Percentiles rank a stretch among this genome's conserved stretches.
Evolutionary conservation across 2,797 vertebrate genomes (phyloP).

Genomic region (Carcharodon carcharias): DNA sequence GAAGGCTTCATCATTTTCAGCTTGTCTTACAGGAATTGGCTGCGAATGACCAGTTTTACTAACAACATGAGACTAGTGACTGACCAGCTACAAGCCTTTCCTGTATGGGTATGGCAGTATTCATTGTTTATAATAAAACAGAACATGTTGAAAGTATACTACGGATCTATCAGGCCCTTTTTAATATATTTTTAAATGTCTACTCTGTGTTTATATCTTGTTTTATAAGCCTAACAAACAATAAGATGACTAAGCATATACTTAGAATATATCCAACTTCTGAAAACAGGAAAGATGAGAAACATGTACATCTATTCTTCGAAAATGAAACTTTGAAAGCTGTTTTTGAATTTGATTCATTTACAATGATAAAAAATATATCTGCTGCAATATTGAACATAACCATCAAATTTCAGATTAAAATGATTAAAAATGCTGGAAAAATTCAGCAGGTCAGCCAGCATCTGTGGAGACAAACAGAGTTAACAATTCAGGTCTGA

Average conservation of each 20-base stretch:
- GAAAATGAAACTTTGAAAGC: neutral
- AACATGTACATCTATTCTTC: neutral
- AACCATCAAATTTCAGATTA: neutral
- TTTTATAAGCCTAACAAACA: neutral
- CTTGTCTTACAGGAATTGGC: neutral
- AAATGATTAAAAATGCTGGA: no score
- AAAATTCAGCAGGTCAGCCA: no score
- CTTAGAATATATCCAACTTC: neutral
- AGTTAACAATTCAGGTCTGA: no score
- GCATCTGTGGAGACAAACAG: no score
- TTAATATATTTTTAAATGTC: neutral
- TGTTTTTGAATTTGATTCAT: neutral
- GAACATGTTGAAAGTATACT: neutral
- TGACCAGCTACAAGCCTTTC: neutral
- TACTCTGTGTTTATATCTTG: neutral
- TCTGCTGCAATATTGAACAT: neutral
- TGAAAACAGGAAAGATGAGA: neutral
- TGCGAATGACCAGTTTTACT: neutral
- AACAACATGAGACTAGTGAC: neutral
- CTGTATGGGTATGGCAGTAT: neutral
- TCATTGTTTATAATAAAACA: neutral
- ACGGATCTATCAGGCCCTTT: neutral
- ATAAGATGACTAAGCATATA: neutral
- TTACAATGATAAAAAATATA: neutral
- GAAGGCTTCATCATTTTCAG: neutral